Percentiles rank a stretch among this genome's conserved stretches.
These are phyloP conservation scores for Cephus rjabovi DNA, from an alignment of 2,888 invertebrate species.

Conservation along the genomic window DNA sequence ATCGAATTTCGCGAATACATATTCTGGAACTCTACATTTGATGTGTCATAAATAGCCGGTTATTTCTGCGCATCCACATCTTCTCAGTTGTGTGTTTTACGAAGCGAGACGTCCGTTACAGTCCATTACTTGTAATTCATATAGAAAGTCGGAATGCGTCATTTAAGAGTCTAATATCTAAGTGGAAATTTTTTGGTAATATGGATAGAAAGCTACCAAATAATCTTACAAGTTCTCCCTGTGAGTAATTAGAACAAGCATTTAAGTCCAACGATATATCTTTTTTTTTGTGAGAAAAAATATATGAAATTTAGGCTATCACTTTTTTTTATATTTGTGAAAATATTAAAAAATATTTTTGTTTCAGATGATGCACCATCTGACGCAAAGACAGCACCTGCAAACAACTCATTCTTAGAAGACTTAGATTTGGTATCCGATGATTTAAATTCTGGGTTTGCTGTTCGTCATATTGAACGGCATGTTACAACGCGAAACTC, in stretches of 20 bases:
- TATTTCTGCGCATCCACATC: not conserved
- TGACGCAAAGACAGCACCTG: not conserved
- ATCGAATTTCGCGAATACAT: not conserved
- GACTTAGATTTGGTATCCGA: slow-evolving; percentile 45
- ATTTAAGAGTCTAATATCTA: not conserved
- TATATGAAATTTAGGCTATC: not conserved
- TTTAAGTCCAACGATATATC: not conserved
- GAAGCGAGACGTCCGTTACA: not conserved
- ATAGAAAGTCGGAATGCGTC: not conserved
- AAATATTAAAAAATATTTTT: not conserved
- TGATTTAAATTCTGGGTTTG: slow-evolving; percentile 27
- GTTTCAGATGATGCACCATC: not conserved
- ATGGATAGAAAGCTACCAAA: not conserved
- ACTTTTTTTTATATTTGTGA: not conserved
- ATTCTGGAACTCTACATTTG: not conserved
- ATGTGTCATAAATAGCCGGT: not conserved
- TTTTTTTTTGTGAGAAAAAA: not conserved
- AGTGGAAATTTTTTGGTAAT: not conserved
- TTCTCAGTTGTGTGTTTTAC: not conserved
- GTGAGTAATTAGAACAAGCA: not conserved
- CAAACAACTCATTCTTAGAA: slow-evolving; percentile 54
- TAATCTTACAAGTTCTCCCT: not conserved
- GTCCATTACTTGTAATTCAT: not conserved
- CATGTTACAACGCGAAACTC: slow-evolving; percentile 50
- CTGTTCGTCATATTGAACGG: slow-evolving; percentile 32